Conservation (phyloP, 1,140 invertebrate species). For the Anastatus disparis region DNA sequence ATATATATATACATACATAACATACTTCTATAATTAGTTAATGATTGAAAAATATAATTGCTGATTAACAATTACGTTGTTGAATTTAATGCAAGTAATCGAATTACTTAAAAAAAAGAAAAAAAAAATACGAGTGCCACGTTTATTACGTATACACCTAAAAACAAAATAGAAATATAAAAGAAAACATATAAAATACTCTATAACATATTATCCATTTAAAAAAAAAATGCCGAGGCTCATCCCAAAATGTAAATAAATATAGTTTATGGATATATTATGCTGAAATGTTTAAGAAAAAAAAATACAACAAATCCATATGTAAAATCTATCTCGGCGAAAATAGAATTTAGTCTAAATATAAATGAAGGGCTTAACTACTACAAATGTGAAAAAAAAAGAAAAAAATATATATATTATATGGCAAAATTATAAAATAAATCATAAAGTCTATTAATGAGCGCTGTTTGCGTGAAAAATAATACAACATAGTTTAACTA, state of each 20-base stretch:
- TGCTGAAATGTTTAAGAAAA: no score
- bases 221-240: slow-evolving; percentile 2
- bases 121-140: background rate
- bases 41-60: slow-evolving; percentile 15
- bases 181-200: background rate
- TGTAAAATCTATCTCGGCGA: slow-evolving; percentile 14
- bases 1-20: background rate
- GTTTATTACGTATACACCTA: background rate
- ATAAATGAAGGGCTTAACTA: slow-evolving; percentile 16
- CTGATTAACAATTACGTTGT: slow-evolving; percentile 21
- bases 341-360: slow-evolving; percentile 12
- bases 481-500: slow-evolving; percentile 5
- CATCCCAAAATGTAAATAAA: slow-evolving; percentile 4
- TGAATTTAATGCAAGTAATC: background rate
- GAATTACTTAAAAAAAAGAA: background rate
- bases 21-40: slow-evolving; percentile 28
- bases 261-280: slow-evolving; percentile 3
- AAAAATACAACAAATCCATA: slow-evolving; percentile 10
- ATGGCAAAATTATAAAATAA: background rate
- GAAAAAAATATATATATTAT: background rate
- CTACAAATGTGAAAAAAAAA: slow-evolving; percentile 21
- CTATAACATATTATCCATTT: background rate
- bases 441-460: background rate
- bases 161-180: background rate
- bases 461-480: background rate